These are phyloP conservation scores for Oophaga sylvatica DNA, from an alignment of 2,797 vertebrate genomes.

Conservation along the genomic window DNA sequence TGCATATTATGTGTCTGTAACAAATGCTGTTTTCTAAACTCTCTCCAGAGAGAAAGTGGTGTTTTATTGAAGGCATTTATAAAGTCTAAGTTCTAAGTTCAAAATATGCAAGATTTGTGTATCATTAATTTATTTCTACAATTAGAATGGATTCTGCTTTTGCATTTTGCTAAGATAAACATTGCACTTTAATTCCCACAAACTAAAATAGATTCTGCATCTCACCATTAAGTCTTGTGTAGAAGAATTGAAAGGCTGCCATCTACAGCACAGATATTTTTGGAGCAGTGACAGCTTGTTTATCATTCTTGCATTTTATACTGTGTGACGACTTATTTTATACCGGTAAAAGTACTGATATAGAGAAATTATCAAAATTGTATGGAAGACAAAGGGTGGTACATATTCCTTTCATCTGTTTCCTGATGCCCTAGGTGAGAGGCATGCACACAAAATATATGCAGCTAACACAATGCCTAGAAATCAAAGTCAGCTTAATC, in stretches of 20 bases:
- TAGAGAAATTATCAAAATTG: not conserved
- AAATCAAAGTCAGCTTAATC: conserved; percentile 31
- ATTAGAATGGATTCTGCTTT: conserved; percentile 21
- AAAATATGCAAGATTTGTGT: conserved; percentile 31
- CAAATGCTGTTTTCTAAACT: conserved; percentile 31
- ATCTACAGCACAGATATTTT: conserved; percentile 41
- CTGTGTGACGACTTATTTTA: not conserved
- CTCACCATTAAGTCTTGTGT: not conserved
- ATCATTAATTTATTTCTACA: no score
- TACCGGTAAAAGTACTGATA: not conserved
- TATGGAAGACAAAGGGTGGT: not conserved
- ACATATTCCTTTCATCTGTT: not conserved
- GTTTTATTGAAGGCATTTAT: conserved; percentile 42
- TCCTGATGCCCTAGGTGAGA: not conserved
- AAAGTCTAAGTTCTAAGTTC: conserved; percentile 50
- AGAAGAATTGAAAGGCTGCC: conserved; percentile 52
- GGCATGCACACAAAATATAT: not conserved
- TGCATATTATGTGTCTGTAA: conserved; percentile 24
- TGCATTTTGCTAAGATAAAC: conserved; percentile 39
- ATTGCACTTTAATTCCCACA: conserved; percentile 17
- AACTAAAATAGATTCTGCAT: conserved; percentile 10
- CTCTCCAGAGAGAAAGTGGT: conserved; percentile 25
- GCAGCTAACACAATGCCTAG: conserved; percentile 19
- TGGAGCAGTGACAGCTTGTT: not conserved
- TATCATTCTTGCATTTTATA: not conserved